Percentiles rank a stretch among this genome's conserved stretches.
phyloP scores from a whole-genome alignment of 2,888 invertebrate genomes.

The Drosophila ustulata region DNA sequence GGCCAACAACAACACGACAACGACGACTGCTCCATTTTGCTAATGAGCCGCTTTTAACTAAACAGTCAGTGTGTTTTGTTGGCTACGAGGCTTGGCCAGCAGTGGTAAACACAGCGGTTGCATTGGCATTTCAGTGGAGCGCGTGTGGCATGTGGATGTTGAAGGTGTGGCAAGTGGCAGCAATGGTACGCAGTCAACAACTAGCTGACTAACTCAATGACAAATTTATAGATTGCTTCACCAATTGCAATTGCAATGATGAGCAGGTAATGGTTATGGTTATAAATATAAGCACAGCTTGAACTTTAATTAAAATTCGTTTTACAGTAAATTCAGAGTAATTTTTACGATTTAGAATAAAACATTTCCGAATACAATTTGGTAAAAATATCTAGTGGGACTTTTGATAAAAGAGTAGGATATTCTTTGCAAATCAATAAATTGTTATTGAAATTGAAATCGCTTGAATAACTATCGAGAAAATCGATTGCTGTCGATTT shows the following conservation, averaged over 20 bases:
- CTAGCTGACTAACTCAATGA: not conserved
- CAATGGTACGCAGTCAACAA: constrained; percentile 2
- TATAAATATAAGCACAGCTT: not conserved
- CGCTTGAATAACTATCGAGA: not conserved
- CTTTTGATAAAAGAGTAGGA: not conserved
- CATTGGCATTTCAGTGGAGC: constrained; percentile 30
- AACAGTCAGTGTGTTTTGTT: not conserved
- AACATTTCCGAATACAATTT: not conserved
- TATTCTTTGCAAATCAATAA: not conserved
- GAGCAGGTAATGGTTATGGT: not conserved
- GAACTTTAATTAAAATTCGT: not conserved
- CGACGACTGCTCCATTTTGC: constrained; percentile 64
- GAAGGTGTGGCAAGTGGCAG: constrained; percentile 46
- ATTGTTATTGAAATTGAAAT: not conserved
- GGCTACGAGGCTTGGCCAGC: constrained; percentile 54
- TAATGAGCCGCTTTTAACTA: constrained; percentile 57
- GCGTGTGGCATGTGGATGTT: constrained; percentile 37
- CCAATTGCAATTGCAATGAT: not conserved
- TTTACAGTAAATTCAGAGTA: not conserved
- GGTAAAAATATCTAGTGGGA: not conserved
- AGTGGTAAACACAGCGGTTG: constrained; percentile 5
- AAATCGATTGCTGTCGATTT: not conserved
- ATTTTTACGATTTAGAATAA: not conserved
- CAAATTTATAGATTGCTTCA: not conserved
- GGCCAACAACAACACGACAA: constrained; percentile 51